A percentile compares a stretch with the other conserved stretches of the same genome.
These are phyloP conservation scores for Gopherus flavomarginatus DNA, from an alignment of 2,113 vertebrate genomes.

Conservation along the genomic window DNA sequence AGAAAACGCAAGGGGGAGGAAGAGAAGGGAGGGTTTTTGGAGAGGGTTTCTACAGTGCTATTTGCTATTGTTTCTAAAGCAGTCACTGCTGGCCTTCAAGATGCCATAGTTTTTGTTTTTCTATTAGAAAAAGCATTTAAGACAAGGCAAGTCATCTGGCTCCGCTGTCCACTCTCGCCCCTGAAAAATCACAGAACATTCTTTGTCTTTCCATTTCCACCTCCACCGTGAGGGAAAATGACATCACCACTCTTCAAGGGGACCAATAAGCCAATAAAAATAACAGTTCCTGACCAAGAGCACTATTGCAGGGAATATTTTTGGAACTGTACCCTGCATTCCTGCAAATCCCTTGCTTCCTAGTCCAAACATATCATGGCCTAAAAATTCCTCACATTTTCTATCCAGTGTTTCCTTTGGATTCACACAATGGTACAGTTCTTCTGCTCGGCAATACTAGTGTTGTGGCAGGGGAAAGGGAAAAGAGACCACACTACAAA, in stretches of 20 bases:
- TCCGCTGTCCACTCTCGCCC: slow-evolving; percentile 55
- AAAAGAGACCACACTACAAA: slow-evolving; percentile 27
- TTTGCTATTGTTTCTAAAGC: background rate
- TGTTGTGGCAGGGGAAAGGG: slow-evolving; percentile 43
- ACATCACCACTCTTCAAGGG: slow-evolving; percentile 77
- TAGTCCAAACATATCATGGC: slow-evolving; percentile 80
- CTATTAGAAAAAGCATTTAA: slow-evolving; percentile 46
- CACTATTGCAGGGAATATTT: slow-evolving; percentile 76
- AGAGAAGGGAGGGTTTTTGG: accelerated
- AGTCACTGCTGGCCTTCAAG: background rate
- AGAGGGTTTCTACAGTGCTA: background rate
- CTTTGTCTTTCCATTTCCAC: slow-evolving; percentile 73
- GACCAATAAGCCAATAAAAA: slow-evolving; percentile 77
- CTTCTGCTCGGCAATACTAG: slow-evolving; percentile 56
- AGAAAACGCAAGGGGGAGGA: background rate
- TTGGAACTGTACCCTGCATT: slow-evolving; percentile 76
- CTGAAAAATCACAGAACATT: slow-evolving; percentile 70
- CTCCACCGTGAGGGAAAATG: slow-evolving; percentile 65
- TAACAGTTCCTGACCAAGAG: slow-evolving; percentile 78
- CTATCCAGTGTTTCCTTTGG: slow-evolving; percentile 72
- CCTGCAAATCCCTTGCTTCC: slow-evolving; percentile 76
- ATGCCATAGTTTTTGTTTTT: background rate
- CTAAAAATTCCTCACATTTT: slow-evolving; percentile 80
- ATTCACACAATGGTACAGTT: slow-evolving; percentile 72
- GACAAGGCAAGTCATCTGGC: slow-evolving; percentile 45